Evolutionary conservation across 2,113 vertebrate species (phyloP), one percentile per base, ranked within the genome.

Genomic region (Callipepla californica): DNA sequence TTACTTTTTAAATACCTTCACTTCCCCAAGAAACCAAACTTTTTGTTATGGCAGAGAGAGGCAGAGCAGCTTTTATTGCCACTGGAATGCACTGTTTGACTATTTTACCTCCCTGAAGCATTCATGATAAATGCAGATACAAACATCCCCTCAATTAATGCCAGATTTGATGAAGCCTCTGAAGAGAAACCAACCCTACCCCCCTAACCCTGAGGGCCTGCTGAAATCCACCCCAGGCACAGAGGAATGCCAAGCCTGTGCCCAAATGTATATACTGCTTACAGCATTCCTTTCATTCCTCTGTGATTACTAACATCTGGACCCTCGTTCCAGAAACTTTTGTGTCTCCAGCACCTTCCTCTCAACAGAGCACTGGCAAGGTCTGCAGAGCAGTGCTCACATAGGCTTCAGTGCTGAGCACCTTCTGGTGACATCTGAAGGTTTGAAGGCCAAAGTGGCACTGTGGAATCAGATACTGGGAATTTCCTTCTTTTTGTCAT

Each of bases 271-370:
- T 47, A 68, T 53, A 6, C 5, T 25, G 92, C 61, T 70, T 47
- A 45, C 68, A 11, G 90, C 89, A 97, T 97, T 97, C 96, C 89
- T 89, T 1, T 21, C 62, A 97, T 97, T 96, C 95, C 90, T 96
- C 59, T 13, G 5, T 92, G 94, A 97, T 96, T 96, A 90, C 66
- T 86, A 93, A 90, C 96, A 96, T 65, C 90, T 90, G 96, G 95
- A 76, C 9, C 70, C 79, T 11, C 55, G 5, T 26, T 83, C 78
- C 74, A n/a, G 45, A 40, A 38, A 61, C 80, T 11, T 22, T 2
- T 6, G 30, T 7, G 22, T n/a, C 85, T 67, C 73, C 84, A 7
- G 76, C 68, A 23, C 69, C 91, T 73, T 87, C 82, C 74, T 25
- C 42, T 17, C 50, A 7, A 53, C 55, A 16, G 17, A 61, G 81